A percentile compares a stretch with the other conserved stretches of the same genome.
Evolutionary conservation across 2,113 vertebrate genomes (phyloP).

Genomic region (Gracilinanus agilis): DNA sequence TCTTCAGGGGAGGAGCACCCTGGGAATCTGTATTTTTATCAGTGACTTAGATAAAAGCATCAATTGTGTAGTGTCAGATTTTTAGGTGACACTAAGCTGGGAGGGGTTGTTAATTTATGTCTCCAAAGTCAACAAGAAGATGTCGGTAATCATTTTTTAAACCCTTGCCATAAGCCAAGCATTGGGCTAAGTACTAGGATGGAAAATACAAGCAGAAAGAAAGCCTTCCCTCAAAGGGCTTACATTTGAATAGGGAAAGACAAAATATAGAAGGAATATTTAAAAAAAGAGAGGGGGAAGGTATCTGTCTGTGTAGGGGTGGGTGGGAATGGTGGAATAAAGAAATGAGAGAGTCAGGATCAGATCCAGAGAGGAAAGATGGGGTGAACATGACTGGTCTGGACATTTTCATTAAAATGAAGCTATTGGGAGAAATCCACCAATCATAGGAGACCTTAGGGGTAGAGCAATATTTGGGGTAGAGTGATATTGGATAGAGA

Average conservation of each 20-base stretch:
- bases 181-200: neutral
- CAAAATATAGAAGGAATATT: neutral
- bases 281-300: neutral
- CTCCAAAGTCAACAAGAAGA: neutral
- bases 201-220: neutral
- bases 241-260: neutral
- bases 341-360: neutral
- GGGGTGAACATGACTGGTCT: neutral
- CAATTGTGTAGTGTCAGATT: neutral
- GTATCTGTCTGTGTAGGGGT: neutral
- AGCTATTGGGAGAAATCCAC: neutral
- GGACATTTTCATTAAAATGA: neutral
- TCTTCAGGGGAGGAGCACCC: neutral
- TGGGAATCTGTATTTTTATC: neutral
- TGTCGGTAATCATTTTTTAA: neutral
- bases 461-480: neutral
- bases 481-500: too few species aligned
- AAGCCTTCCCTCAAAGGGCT: neutral
- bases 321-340: neutral
- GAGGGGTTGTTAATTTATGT: neutral
- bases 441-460: neutral
- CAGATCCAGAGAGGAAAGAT: neutral
- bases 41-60: neutral
- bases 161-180: neutral
- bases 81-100: neutral